Conservation (phyloP, 2,888 invertebrate genomes). For the Drosophila nigricruria region DNA sequence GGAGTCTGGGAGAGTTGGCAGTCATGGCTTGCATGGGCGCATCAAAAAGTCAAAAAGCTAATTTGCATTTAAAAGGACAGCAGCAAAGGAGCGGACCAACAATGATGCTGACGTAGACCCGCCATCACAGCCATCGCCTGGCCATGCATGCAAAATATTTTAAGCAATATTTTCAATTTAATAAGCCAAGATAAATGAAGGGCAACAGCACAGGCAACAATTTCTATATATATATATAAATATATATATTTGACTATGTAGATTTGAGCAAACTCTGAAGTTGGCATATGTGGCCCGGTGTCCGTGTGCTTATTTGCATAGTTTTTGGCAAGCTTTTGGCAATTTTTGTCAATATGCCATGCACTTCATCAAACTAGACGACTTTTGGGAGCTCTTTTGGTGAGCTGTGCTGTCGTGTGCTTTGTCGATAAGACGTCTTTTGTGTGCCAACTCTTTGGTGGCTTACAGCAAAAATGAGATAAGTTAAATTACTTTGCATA, state of each 20-base stretch:
- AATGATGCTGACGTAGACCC: slow-evolving; percentile 54
- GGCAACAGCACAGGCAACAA: slow-evolving; percentile 12
- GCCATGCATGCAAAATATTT: slow-evolving; percentile 60
- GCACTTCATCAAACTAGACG: slow-evolving; percentile 77
- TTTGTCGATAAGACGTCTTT: slow-evolving; percentile 63
- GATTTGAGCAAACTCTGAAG: slow-evolving; percentile 41
- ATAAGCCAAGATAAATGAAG: slow-evolving; percentile 81
- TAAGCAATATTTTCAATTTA: slow-evolving; percentile 79
- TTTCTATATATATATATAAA: slow-evolving; percentile 1
- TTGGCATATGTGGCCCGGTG: slow-evolving; percentile 56
- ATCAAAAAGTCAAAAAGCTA: slow-evolving; percentile 81
- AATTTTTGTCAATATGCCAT: slow-evolving; percentile 69
- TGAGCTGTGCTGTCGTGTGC: slow-evolving; percentile 29
- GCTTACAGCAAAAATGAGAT: slow-evolving; percentile 55
- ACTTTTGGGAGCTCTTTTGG: slow-evolving; percentile 12
- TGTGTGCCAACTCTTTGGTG: slow-evolving; percentile 55
- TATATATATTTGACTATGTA: slow-evolving; percentile 24
- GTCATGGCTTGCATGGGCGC: slow-evolving; percentile 56
- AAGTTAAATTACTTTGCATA: slow-evolving; percentile 78
- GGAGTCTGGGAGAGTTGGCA: slow-evolving; percentile 67
- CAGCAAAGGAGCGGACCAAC: slow-evolving; percentile 52
- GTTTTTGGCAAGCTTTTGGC: slow-evolving; percentile 43
- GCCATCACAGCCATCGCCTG: slow-evolving; percentile 22
- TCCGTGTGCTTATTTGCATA: slow-evolving; percentile 73
- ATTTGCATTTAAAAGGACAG: slow-evolving; percentile 79